A percentile compares a stretch with the other conserved stretches of the same genome.
Conservation (phyloP, 2,113 vertebrate species). For the Laticauda laticaudata region DNA sequence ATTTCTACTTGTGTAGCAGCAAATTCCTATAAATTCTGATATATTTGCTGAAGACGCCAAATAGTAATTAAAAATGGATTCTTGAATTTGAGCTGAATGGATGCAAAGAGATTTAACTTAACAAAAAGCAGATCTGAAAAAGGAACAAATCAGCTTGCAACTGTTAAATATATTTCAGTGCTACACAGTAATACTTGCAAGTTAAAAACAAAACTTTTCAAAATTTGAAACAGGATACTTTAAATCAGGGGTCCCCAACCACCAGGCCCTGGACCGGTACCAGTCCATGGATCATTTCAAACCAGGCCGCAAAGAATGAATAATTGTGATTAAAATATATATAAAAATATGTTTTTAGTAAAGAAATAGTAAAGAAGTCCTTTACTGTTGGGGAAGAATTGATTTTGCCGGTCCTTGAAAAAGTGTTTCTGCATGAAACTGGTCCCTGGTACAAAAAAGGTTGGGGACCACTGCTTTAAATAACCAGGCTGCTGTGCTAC, state of each 20-base stretch:
- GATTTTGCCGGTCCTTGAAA: no score
- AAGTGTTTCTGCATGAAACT: no score
- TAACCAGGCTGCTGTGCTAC: not conserved
- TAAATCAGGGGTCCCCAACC: not conserved
- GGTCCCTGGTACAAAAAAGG: no score
- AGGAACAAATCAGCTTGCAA: constrained; percentile 31
- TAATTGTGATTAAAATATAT: no score
- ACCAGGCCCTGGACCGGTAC: no score
- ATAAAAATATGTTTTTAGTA: no score
- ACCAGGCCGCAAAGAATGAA: no score
- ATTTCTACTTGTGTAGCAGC: constrained; percentile 39
- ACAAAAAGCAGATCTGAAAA: constrained; percentile 51
- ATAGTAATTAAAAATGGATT: constrained; percentile 52
- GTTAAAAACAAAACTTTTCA: not conserved
- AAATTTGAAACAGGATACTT: not conserved
- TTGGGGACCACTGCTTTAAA: not conserved
- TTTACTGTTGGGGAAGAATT: no score
- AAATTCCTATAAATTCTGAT: constrained; percentile 49
- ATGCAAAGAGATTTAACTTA: constrained; percentile 52
- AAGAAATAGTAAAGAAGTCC: no score
- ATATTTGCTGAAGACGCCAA: constrained; percentile 56
- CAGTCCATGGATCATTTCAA: no score
- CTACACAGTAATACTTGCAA: constrained; percentile 40
- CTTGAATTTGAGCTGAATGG: constrained; percentile 49
- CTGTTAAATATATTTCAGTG: constrained; percentile 54